Percentiles rank a stretch among this genome's conserved stretches.
These are phyloP conservation scores for Aleiodes alternator DNA, from an alignment of 2,888 invertebrate species.

Conservation along the genomic window DNA sequence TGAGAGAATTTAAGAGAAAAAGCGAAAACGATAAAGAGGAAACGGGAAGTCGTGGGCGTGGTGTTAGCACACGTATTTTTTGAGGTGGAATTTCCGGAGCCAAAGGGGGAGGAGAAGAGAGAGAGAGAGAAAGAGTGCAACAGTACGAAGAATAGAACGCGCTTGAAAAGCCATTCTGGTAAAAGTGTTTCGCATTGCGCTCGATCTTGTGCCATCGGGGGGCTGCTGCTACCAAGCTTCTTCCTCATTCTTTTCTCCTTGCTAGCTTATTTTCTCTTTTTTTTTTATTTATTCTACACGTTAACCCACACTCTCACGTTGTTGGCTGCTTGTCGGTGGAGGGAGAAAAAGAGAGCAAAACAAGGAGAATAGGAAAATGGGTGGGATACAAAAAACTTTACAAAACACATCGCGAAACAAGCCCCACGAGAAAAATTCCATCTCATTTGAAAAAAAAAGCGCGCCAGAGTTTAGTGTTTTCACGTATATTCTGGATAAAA, in stretches of 20 bases:
- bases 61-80: slow-evolving; percentile 31
- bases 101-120: slow-evolving; percentile 18
- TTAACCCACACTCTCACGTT: slow-evolving; percentile 27
- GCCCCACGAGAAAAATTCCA: slow-evolving; percentile 28
- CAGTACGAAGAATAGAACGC: slow-evolving; percentile 25
- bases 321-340: slow-evolving; percentile 33
- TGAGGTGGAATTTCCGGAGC: slow-evolving; percentile 38
- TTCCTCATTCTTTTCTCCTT: slow-evolving; percentile 25
- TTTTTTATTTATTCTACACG: not conserved
- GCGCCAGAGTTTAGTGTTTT: slow-evolving; percentile 10
- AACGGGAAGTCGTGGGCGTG: slow-evolving; percentile 30
- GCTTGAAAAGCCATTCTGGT: slow-evolving; percentile 42
- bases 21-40: slow-evolving; percentile 20
- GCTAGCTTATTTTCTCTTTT: slow-evolving; percentile 6
- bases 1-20: slow-evolving; percentile 5
- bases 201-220: slow-evolving; percentile 28
- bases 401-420: slow-evolving; percentile 29
- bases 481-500: slow-evolving; percentile 7
- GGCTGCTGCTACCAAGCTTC: slow-evolving; percentile 14
- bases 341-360: slow-evolving; percentile 10
- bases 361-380: not conserved
- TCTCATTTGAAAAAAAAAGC: slow-evolving; percentile 27
- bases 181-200: slow-evolving; percentile 43
- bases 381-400: slow-evolving; percentile 12
- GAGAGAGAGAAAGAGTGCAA: slow-evolving; percentile 25